phyloP scores from a whole-genome alignment of 2,888 invertebrate species.

The Cosmopolites sordidus region DNA sequence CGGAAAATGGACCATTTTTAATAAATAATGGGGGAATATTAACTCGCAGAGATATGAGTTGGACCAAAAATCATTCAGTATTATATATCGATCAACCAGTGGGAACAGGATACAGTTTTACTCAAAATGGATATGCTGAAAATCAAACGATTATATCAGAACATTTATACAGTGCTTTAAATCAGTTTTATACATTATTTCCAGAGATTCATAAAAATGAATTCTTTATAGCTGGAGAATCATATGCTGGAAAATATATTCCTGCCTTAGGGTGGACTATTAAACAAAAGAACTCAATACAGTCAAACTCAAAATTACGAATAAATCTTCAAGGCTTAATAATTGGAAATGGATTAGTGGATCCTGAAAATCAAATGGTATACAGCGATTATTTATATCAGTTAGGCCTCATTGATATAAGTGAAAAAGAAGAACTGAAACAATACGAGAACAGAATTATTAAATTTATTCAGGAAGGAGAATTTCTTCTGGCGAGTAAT shows the following conservation, averaged over 20 bases:
- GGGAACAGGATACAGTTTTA: slow-evolving; percentile 83
- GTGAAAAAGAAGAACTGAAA: slow-evolving; percentile 57
- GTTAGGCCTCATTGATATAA: slow-evolving; percentile 62
- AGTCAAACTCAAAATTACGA: slow-evolving; percentile 52
- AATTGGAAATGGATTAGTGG: slow-evolving; percentile 63
- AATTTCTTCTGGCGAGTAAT: slow-evolving; percentile 47
- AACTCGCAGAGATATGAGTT: slow-evolving; percentile 61
- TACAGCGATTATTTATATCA: slow-evolving; percentile 66
- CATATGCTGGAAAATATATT: slow-evolving; percentile 75
- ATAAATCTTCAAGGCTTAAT: slow-evolving; percentile 38
- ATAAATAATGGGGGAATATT: slow-evolving; percentile 42
- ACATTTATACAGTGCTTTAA: slow-evolving; percentile 68
- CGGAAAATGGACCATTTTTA: slow-evolving; percentile 73
- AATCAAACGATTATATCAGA: slow-evolving; percentile 74
- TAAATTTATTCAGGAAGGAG: slow-evolving; percentile 58
- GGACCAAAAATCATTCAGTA: slow-evolving; percentile 74
- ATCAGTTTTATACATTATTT: slow-evolving; percentile 78
- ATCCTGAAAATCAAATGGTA: slow-evolving; percentile 56
- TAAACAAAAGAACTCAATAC: slow-evolving; percentile 54
- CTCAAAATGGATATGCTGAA: slow-evolving; percentile 69
- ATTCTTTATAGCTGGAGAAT: slow-evolving; percentile 85
- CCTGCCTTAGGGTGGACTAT: slow-evolving; percentile 71
- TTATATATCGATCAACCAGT: slow-evolving; percentile 92
- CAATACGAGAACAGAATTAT: slow-evolving; percentile 53
- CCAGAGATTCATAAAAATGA: slow-evolving; percentile 65